These are phyloP conservation scores for Ichneumoninae sp. DNA, from an alignment of 2,888 invertebrate species.

Conservation along the genomic window DNA sequence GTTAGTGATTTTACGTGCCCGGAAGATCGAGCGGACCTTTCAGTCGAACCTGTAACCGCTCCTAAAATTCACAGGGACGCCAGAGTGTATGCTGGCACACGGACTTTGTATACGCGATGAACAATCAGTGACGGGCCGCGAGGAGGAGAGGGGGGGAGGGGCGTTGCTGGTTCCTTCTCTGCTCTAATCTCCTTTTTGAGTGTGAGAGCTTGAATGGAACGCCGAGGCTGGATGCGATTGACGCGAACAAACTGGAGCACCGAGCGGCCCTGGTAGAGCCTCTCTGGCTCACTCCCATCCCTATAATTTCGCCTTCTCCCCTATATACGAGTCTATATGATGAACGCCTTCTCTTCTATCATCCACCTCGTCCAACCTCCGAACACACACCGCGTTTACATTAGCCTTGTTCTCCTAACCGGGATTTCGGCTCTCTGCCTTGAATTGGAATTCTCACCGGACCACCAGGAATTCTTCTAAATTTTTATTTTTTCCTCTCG, in stretches of 20 bases:
- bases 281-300: slow-evolving; percentile 29
- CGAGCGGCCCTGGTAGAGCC: slow-evolving; percentile 33
- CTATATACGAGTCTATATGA: slow-evolving; percentile 48
- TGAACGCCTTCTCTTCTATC: slow-evolving; percentile 47
- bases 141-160: not conserved
- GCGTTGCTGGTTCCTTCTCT: slow-evolving; percentile 50
- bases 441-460: slow-evolving; percentile 30
- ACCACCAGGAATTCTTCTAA: slow-evolving; percentile 49
- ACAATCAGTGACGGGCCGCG: slow-evolving; percentile 46
- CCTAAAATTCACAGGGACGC: slow-evolving; percentile 21
- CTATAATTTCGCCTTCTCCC: slow-evolving; percentile 26
- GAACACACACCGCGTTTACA: slow-evolving; percentile 53
- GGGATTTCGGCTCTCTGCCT: slow-evolving; percentile 48
- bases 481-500: slow-evolving; percentile 19
- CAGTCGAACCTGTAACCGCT: slow-evolving; percentile 30
- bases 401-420: slow-evolving; percentile 66
- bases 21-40: not conserved
- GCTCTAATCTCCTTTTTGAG: slow-evolving; percentile 66
- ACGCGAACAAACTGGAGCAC: slow-evolving; percentile 66
- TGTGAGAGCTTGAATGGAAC: slow-evolving; percentile 59
- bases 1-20: not conserved
- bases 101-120: slow-evolving; percentile 49
- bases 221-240: slow-evolving; percentile 62
- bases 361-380: slow-evolving; percentile 8
- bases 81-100: slow-evolving; percentile 2